Conservation (phyloP, 2,888 invertebrate species). For the Zele albiditarsus region DNA sequence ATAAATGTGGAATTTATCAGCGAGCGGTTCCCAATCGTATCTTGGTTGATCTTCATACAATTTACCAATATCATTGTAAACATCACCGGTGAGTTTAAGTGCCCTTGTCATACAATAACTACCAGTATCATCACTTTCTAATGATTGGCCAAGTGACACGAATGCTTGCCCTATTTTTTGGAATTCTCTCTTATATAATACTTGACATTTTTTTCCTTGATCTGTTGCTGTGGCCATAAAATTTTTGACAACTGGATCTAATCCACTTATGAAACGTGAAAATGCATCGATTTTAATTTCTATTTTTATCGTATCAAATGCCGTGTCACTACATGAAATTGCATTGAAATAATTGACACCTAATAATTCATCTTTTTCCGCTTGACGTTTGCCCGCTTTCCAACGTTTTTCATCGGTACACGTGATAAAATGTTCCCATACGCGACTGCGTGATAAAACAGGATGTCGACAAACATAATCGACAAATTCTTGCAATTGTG, state of each 20-base stretch:
- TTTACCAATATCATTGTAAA: slow-evolving; percentile 91
- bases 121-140: slow-evolving; percentile 81
- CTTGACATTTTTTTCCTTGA: slow-evolving; percentile 90
- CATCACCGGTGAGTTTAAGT: slow-evolving; percentile 89
- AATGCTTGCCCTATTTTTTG: slow-evolving; percentile 93
- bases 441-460: slow-evolving; percentile 91
- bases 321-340: slow-evolving; percentile 87
- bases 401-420: slow-evolving; percentile 98
- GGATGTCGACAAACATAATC: slow-evolving; percentile 98
- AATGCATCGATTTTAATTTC: slow-evolving; percentile 91
- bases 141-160: slow-evolving; percentile 86
- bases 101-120: slow-evolving; percentile 82
- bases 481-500: slow-evolving; percentile 96
- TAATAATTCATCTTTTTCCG: slow-evolving; percentile 93
- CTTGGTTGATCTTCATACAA: slow-evolving; percentile 93
- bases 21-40: slow-evolving; percentile 91
- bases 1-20: slow-evolving; percentile 94
- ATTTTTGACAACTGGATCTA: slow-evolving; percentile 91
- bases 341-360: slow-evolving; percentile 94
- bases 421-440: slow-evolving; percentile 97
- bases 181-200: slow-evolving; percentile 91
- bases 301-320: slow-evolving; percentile 80
- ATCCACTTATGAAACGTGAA: slow-evolving; percentile 84
- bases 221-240: slow-evolving; percentile 87
- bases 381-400: slow-evolving; percentile 96